Evolutionary conservation across 2,888 invertebrate genomes (phyloP).

Genomic region (Synanthedon andrenaeformis): DNA sequence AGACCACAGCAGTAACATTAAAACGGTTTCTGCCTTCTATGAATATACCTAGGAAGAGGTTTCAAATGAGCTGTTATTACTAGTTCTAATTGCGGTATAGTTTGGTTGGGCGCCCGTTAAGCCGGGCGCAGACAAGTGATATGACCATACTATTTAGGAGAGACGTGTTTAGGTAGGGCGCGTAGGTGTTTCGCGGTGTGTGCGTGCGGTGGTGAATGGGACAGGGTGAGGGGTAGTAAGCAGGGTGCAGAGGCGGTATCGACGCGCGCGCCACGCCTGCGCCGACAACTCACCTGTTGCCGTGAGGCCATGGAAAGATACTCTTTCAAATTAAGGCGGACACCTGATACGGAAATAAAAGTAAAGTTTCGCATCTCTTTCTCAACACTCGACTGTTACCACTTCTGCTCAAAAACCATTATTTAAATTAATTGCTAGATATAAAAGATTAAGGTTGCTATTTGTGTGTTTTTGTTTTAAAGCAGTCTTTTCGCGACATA

Average conservation of each 20-base stretch:
- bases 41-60: too few relatives aligned
- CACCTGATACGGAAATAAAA: constrained; percentile 62
- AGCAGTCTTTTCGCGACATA: neutral
- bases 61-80: too few relatives aligned
- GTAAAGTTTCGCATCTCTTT: constrained; percentile 24
- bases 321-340: constrained; percentile 62
- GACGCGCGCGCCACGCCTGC: constrained; percentile 62
- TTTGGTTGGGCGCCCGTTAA: too few relatives aligned
- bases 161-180: neutral
- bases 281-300: constrained; percentile 61
- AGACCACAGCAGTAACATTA: too few relatives aligned
- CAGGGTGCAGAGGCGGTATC: constrained; percentile 37
- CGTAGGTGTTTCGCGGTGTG: constrained; percentile 10
- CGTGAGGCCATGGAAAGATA: constrained; percentile 60
- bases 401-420: too few relatives aligned
- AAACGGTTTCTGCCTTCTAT: too few relatives aligned
- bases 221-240: constrained; percentile 47
- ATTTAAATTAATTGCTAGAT: too few relatives aligned
- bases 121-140: neutral
- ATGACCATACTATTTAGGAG: neutral
- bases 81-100: too few relatives aligned
- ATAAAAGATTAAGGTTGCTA: neutral
- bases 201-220: constrained; percentile 28
- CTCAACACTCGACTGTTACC: neutral
- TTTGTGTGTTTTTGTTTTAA: neutral